phyloP scores from a whole-genome alignment of 2,888 invertebrate genomes.

The Cephus runcator region DNA sequence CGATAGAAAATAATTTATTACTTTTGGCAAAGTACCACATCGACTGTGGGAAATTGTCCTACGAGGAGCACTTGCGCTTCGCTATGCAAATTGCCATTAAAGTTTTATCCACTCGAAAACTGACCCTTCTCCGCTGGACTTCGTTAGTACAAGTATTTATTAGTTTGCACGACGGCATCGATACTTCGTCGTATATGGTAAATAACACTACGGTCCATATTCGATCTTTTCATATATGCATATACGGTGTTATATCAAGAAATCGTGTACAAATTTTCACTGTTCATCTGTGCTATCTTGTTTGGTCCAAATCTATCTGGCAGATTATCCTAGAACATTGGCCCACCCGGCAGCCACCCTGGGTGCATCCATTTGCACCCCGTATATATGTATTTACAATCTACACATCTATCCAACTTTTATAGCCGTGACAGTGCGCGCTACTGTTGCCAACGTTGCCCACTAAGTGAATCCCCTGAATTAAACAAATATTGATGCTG shows the following conservation, averaged over 20 bases:
- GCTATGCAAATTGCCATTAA: not conserved
- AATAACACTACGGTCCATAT: not conserved
- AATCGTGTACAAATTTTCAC: not conserved
- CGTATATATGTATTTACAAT: not conserved
- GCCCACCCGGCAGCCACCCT: not conserved
- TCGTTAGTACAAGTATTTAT: not conserved
- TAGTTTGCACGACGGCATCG: not conserved
- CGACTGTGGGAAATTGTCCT: no score
- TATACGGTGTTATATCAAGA: not conserved
- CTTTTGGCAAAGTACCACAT: no score
- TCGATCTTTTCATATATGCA: not conserved
- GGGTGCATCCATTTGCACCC: not conserved
- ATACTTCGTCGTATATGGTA: not conserved
- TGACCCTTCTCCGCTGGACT: not conserved
- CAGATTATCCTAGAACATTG: not conserved
- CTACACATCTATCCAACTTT: not conserved
- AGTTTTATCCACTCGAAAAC: not conserved
- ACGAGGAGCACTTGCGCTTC: not conserved
- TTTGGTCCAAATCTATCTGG: not conserved
- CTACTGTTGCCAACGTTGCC: not conserved
- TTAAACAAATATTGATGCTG: conserved; percentile 42
- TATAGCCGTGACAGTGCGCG: not conserved
- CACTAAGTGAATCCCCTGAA: conserved; percentile 22
- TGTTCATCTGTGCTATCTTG: not conserved
- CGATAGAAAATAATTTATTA: no score